phyloP scores from a whole-genome alignment of 2,113 vertebrate species.

The Microtus richardsoni region DNA sequence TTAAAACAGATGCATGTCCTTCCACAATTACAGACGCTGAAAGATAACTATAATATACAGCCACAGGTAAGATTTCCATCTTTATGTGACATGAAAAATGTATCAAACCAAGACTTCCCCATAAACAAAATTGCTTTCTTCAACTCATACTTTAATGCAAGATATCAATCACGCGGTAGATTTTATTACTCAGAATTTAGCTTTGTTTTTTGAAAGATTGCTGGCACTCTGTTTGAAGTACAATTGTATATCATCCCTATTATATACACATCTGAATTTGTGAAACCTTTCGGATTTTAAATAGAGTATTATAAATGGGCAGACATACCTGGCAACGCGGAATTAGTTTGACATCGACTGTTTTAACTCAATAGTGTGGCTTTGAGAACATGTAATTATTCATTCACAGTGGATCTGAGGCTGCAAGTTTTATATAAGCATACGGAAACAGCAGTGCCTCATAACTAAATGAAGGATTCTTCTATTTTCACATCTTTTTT shows the following conservation, averaged over 20 bases:
- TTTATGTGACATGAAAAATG: conserved; percentile 88
- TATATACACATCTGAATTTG: conserved; percentile 83
- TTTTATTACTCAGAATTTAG: conserved; percentile 86
- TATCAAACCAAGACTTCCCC: conserved; percentile 82
- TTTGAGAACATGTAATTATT: conserved; percentile 64
- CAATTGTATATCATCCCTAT: conserved; percentile 83
- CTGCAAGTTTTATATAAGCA: conserved; percentile 10
- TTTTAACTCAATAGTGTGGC: conserved; percentile 63
- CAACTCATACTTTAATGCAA: conserved; percentile 85
- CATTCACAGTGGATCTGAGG: conserved; percentile 55
- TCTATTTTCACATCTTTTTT: neutral
- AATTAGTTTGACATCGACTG: conserved; percentile 59
- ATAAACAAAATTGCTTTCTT: conserved; percentile 89
- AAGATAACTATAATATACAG: conserved; percentile 82
- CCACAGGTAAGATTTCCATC: conserved; percentile 88
- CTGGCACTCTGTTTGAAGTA: conserved; percentile 75
- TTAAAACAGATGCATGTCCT: conserved; percentile 73
- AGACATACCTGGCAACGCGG: conserved; percentile 65
- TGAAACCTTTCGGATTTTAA: conserved; percentile 72
- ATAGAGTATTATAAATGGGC: conserved; percentile 80
- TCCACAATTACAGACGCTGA: conserved; percentile 81
- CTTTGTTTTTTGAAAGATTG: conserved; percentile 87
- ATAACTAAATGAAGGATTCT: neutral
- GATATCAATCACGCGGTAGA: conserved; percentile 87
- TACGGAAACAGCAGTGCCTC: neutral